Evolutionary conservation across 2,113 vertebrate genomes (phyloP), one percentile per base, ranked within the genome.

Genomic region (Periophthalmus modestus): DNA sequence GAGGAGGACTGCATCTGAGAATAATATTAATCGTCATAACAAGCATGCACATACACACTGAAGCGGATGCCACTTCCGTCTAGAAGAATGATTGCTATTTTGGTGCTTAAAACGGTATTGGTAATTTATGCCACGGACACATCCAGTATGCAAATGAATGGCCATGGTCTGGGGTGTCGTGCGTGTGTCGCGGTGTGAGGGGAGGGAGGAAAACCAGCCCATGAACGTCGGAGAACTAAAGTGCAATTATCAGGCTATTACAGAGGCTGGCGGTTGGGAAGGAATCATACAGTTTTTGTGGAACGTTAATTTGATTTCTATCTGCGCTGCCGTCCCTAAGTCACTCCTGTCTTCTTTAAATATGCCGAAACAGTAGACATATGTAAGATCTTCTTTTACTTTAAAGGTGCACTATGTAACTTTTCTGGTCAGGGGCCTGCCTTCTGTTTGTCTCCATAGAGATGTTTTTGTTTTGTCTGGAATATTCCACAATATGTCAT

Each of bases 241-340:
- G 93, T 91, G 90, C 92, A 94, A 94, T 94, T 94, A 94, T 93
- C 92, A 87, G 91, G 92, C 93, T 94, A 94, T 94, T 94, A 94
- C 91, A 68, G 84, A 79, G 59, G 88, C 66, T 89, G 89, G 89
- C 85, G 78, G 86, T 83, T 75, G 88, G 84, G 89, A 85, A 88
- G 87, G 90, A 93, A 88, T 91, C 92, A 89, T 87, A 83, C 79
- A 78, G 79, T 89, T 91, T 88, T 93, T 92, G 87, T 89, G 80
- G 89, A 92, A 89, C 89, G 80, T 92, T 94, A 92, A 93, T 94
- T 93, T 93, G 92, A 94, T 93, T 93, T 91, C 89, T 92, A 91
- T 92, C 91, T 90, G 84, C 47, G 46, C 61, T 24, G 23, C 69
- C n/a, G 13, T 88, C 88, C 76, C 75, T 50, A 55, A 85, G 83